phyloP scores from a whole-genome alignment of 2,888 invertebrate species.

The Drosophila meridiana region DNA sequence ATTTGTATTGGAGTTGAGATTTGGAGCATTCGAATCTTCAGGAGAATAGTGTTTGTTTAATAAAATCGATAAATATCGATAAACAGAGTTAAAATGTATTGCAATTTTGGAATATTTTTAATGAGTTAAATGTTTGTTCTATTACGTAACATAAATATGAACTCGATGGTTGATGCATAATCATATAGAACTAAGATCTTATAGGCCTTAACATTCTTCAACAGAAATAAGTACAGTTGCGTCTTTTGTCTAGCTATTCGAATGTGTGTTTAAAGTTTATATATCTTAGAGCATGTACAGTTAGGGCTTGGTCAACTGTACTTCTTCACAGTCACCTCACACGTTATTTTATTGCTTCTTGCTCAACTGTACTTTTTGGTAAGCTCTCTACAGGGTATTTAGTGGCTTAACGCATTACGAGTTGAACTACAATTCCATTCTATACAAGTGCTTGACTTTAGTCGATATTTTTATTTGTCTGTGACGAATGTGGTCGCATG shows the following conservation, averaged over 20 bases:
- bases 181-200: neutral
- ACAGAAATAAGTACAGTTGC: neutral
- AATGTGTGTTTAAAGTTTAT: neutral
- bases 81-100: neutral
- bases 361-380: neutral
- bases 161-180: neutral
- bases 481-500: conserved; percentile 42
- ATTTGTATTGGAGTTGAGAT: neutral
- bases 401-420: too few relatives aligned
- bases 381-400: neutral
- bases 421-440: conserved; percentile 6
- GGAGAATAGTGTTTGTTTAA: too few relatives aligned
- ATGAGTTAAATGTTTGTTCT: neutral
- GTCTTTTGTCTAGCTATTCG: neutral
- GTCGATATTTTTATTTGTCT: conserved; percentile 42
- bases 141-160: neutral
- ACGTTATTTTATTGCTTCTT: neutral
- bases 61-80: neutral
- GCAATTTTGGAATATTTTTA: neutral
- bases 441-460: conserved; percentile 54
- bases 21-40: neutral
- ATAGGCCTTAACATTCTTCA: neutral
- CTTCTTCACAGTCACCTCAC: neutral
- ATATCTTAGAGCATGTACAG: neutral
- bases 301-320: neutral